Base-by-base conservation (phyloP, 2,888 invertebrate genomes). In the Eristalinus sepulchralis region DNA sequence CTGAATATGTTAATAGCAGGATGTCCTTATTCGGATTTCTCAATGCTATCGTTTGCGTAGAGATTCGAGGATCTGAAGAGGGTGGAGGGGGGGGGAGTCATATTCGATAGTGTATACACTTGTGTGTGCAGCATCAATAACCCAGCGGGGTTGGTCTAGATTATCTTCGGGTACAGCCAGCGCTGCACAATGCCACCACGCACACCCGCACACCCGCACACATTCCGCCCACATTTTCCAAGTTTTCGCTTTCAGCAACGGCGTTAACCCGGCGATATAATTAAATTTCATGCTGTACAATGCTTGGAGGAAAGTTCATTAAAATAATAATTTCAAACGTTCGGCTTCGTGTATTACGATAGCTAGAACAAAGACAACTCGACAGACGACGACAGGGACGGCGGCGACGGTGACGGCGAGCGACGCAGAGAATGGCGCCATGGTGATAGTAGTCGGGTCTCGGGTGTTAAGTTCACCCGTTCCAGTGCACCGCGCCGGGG, bases 281-380 rank as follows among this genome's bases (percentile, higher is more conserved):
- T 86, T 86, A 86, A 86, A 86, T 86, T 86, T 86, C 86, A 86
- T 86, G 86, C 83, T 86, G 75, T 83, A 86, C 86, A 86, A 86
- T 86, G 86, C 86, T 83, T 78, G 27, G 75, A 86, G 86, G 83
- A 86, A 86, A 86, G 86, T 86, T 86, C 86, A 86, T 86, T 86
- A 86, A 86, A 86, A 86, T 86, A 83, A 86, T 86, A 86, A 86
- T 86, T 86, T 83, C 86, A 83, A 86, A 83, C 86, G 83, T 83
- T 86, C 86, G 86, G 86, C 86, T 86, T 75, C 86, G 78, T 71
- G 86, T 86, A 70, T 83, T 83, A 79, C 71, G 71, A 63, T 75
- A 70, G 77, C 70, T 47, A 59, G 78, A 75, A 83, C 86, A 83
- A 86, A 75, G 78, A 83, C 86, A 79, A 83, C 75, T 17, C 71